Evolutionary conservation across 2,888 invertebrate genomes (phyloP), one percentile per base, ranked within the genome.

Genomic region (Glaucopsyche alexis): DNA sequence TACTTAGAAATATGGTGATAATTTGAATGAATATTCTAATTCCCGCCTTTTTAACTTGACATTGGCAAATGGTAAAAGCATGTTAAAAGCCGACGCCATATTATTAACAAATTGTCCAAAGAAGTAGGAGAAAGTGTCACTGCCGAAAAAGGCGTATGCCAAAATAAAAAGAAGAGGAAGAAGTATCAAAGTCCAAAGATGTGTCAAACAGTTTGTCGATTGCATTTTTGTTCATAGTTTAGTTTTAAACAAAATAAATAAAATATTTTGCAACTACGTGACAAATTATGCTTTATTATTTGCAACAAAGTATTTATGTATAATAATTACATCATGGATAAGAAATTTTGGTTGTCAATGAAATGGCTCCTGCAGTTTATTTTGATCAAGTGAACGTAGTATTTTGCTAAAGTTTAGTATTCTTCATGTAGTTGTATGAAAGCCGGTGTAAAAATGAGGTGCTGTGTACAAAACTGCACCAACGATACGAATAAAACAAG

Each of bases 401-500:
- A 55, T 19, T 55, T 55, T 55, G 16, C 19, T 19, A 55, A 55
- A 16, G 9, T 11, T 55, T 19, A 19, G 5, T 55, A 55, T 19
- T 55, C 55, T 19, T 55, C 5, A 0, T 16, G 16, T 16, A 16
- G 55, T 47, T 67, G 67, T 67, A 45, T 67, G 45, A 47, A 69
- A 69, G 29, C 47, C 19, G 47, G 47, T 38, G 16, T 72, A 16
- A 80, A 78, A 77, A 90, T 90, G 90, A 80, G 85, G 81, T 90
- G 90, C 78, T 84, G 87, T 77, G 89, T 89, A 2, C 84, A 79
- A 64, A 84, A 83, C 75, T 90, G 90, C 78, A 79, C 64, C 2
- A 89, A 87, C 76, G 87, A 88, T 72, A 85, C 87, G 0, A 86
- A 84, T 73, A 81, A 77, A 72, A 84, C 81, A 7, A 83, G 83